These are phyloP conservation scores for Tachycineta bicolor DNA, from an alignment of 2,113 vertebrate species.

Conservation along the genomic window DNA sequence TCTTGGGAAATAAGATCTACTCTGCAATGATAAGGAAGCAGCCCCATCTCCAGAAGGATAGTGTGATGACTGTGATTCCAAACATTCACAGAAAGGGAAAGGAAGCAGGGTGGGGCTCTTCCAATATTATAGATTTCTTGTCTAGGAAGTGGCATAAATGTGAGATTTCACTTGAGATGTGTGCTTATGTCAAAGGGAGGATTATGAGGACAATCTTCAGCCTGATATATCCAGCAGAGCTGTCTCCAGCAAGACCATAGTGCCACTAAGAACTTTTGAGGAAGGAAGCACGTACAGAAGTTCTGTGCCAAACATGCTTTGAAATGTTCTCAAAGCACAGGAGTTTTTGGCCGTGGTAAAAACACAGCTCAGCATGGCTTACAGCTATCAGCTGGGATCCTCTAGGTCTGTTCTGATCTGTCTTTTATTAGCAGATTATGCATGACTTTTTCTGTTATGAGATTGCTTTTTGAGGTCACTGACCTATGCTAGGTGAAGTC, in stretches of 20 bases:
- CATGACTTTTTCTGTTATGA: neutral
- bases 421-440: neutral
- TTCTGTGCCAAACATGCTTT: neutral
- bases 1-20: neutral
- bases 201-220: neutral
- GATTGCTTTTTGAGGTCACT: neutral
- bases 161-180: neutral
- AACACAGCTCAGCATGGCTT: neutral
- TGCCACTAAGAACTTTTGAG: neutral
- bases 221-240: neutral
- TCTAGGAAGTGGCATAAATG: neutral
- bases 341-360: neutral
- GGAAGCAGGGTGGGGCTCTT: neutral
- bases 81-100: neutral
- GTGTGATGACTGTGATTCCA: neutral
- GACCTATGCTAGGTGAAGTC: neutral
- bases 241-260: neutral
- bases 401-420: neutral
- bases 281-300: neutral
- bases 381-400: neutral
- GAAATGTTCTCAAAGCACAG: neutral
- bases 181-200: neutral
- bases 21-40: neutral
- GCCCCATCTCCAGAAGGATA: neutral
- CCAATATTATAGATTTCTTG: neutral